phyloP scores from a whole-genome alignment of 2,888 invertebrate genomes.

The Labia minor region DNA sequence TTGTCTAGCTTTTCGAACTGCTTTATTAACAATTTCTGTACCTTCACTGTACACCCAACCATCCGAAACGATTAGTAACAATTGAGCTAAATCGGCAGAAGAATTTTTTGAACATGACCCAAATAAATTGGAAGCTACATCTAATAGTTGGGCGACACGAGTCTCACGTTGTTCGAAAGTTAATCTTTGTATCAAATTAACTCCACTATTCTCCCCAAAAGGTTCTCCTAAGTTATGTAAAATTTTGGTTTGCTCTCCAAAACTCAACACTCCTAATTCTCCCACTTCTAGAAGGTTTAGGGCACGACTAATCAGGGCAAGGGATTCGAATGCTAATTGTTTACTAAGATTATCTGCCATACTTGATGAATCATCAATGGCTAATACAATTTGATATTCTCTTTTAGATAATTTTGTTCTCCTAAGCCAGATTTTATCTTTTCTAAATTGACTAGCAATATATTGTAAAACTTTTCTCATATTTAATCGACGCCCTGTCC shows the following conservation, averaged over 20 bases:
- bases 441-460: slow-evolving; percentile 96
- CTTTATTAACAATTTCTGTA: slow-evolving; percentile 58
- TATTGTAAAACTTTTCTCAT: slow-evolving; percentile 97
- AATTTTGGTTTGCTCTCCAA: slow-evolving; percentile 74
- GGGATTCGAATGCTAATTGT: slow-evolving; percentile 79
- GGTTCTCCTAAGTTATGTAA: slow-evolving; percentile 79
- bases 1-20: slow-evolving; percentile 69
- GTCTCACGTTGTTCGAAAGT: slow-evolving; percentile 86
- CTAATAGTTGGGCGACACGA: slow-evolving; percentile 67
- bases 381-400: slow-evolving; percentile 91
- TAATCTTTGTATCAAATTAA: slow-evolving; percentile 64
- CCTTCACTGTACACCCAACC: slow-evolving; percentile 89
- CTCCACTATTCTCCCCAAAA: slow-evolving; percentile 78
- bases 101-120: slow-evolving; percentile 38
- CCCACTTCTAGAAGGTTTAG: slow-evolving; percentile 89
- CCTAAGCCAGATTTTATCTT: slow-evolving; percentile 97
- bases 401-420: slow-evolving; percentile 90
- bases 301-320: slow-evolving; percentile 80
- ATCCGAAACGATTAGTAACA: slow-evolving; percentile 88
- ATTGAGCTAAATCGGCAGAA: slow-evolving; percentile 58
- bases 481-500: slow-evolving; percentile 92
- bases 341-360: slow-evolving; percentile 85
- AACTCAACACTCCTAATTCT: slow-evolving; percentile 81
- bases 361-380: slow-evolving; percentile 89
- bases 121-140: slow-evolving; percentile 63